phyloP scores from a whole-genome alignment of 2,888 invertebrate genomes.

The Dynastes grantii region DNA sequence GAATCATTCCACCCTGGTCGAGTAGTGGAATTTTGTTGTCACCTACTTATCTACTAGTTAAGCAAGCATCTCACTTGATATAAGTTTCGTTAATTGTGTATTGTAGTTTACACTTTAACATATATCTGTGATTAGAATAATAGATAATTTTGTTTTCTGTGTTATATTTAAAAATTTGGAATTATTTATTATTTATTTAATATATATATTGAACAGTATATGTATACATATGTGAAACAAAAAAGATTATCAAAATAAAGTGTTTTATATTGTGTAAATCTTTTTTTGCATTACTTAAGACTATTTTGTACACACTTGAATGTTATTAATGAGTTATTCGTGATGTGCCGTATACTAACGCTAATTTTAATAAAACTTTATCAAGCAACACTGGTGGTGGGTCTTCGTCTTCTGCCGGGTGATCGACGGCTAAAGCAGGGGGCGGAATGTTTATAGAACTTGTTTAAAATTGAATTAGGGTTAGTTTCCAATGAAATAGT shows the following conservation, averaged over 20 bases:
- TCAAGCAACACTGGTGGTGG: too few relatives aligned
- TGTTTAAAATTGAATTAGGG: too few relatives aligned
- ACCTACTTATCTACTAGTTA: slow-evolving; percentile 3
- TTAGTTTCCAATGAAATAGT: too few relatives aligned
- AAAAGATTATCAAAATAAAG: slow-evolving; percentile 27
- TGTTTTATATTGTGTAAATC: slow-evolving; percentile 15
- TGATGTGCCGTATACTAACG: too few relatives aligned
- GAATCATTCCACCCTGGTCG: slow-evolving; percentile 37
- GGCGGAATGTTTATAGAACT: too few relatives aligned
- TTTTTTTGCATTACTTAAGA: neutral
- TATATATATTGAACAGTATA: slow-evolving; percentile 25
- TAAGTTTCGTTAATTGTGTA: slow-evolving; percentile 38
- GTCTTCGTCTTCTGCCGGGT: too few relatives aligned
- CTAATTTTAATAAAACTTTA: too few relatives aligned
- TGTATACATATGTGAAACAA: slow-evolving; percentile 17
- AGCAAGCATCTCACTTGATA: slow-evolving; percentile 21
- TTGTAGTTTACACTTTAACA: slow-evolving; percentile 42
- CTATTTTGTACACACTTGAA: too few relatives aligned
- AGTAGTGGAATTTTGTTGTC: neutral
- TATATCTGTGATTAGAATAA: slow-evolving; percentile 50
- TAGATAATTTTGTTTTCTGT: slow-evolving; percentile 46
- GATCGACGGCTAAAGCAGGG: too few relatives aligned
- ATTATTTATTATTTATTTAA: slow-evolving; percentile 50
- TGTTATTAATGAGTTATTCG: too few relatives aligned
- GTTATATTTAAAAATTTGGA: slow-evolving; percentile 27